Evolutionary conservation across 2,113 vertebrate species (phyloP).

Genomic region (Anguilla japonica): DNA sequence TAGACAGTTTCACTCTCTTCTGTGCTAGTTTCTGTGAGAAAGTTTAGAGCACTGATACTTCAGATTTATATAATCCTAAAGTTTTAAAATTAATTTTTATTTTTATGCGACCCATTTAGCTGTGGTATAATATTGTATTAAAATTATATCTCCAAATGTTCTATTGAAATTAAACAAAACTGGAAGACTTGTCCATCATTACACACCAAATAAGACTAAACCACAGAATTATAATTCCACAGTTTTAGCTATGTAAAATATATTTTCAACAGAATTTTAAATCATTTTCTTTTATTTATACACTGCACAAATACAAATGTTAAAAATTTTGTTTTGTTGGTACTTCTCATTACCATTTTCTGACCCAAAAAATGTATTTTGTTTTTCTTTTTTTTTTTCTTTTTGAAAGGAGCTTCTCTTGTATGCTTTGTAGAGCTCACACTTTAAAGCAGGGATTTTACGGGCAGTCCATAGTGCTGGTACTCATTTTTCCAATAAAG

Average conservation of each 20-base stretch:
- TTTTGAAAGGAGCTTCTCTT: constrained; percentile 44
- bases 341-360: constrained; percentile 47
- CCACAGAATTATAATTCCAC: neutral
- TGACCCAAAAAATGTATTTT: constrained; percentile 40
- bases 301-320: constrained; percentile 2
- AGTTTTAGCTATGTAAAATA: neutral
- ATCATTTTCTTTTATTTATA: neutral
- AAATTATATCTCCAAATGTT: neutral
- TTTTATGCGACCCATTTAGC: neutral
- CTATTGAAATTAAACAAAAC: neutral
- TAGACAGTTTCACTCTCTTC: neutral
- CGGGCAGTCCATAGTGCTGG: constrained; percentile 60
- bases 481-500: constrained; percentile 62
- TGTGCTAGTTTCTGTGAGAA: neutral
- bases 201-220: neutral
- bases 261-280: neutral
- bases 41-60: constrained; percentile 12
- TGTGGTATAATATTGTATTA: neutral
- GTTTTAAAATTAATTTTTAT: neutral
- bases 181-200: neutral
- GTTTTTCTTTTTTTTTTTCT: constrained; percentile 43
- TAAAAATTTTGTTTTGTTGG: neutral
- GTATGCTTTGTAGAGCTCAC: constrained; percentile 61
- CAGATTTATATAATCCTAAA: neutral
- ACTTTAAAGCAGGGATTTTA: constrained; percentile 51